Conservation (phyloP, 2,797 vertebrate genomes). For the Carduelis carduelis region DNA sequence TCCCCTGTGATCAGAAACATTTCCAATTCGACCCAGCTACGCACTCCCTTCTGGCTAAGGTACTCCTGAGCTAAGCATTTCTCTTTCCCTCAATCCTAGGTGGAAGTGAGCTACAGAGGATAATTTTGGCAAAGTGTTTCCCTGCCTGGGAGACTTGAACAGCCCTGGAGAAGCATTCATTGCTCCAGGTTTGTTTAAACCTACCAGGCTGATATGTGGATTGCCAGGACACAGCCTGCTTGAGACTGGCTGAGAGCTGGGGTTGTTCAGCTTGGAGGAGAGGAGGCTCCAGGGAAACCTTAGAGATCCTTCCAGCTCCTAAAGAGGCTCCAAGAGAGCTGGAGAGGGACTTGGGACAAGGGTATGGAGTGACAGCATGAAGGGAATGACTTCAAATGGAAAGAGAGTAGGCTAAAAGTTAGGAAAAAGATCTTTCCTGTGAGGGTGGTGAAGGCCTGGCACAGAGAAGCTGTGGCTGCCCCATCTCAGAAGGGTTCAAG, state of each 20-base stretch:
- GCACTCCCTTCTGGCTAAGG: not conserved
- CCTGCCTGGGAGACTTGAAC: not conserved
- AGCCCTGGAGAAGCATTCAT: not conserved
- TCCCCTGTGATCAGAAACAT: not conserved
- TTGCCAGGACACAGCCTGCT: not conserved
- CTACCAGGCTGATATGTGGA: accelerated
- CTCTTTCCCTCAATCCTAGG: not conserved
- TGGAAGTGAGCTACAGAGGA: not conserved
- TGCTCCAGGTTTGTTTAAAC: not conserved
- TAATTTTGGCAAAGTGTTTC: not conserved
- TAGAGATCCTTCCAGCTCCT: not conserved
- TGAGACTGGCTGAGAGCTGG: not conserved
- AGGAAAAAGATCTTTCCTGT: not conserved
- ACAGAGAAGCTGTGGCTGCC: not conserved
- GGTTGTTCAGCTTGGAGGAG: not conserved
- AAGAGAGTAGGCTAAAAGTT: not conserved
- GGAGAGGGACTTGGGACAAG: not conserved
- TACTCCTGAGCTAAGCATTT: not conserved
- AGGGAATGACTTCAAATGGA: not conserved
- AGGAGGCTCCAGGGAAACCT: not conserved
- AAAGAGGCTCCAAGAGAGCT: not conserved
- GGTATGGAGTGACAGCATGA: not conserved
- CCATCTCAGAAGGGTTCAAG: accelerated
- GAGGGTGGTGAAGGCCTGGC: not conserved
- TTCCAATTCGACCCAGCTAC: not conserved